Percentiles rank a stretch among this genome's conserved stretches.
phyloP scores from a whole-genome alignment of 2,888 invertebrate genomes.

The Tinea trinotella region DNA sequence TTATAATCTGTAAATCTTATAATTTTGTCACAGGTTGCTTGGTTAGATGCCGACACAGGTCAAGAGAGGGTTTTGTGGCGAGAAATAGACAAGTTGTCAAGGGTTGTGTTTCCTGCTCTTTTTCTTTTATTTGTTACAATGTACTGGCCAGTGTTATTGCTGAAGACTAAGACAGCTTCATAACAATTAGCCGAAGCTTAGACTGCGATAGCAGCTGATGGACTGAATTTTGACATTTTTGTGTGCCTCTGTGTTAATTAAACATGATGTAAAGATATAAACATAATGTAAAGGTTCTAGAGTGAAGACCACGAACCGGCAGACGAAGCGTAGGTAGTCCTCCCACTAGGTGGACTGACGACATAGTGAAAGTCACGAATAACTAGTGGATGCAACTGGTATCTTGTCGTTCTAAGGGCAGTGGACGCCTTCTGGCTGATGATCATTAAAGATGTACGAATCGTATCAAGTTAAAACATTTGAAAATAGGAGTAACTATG shows the following conservation, averaged over 20 bases:
- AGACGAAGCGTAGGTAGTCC: too few species aligned
- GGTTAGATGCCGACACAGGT: constrained; percentile 77
- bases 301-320: too few species aligned
- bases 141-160: constrained; percentile 84
- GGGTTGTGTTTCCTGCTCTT: constrained; percentile 83
- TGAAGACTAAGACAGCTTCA: constrained; percentile 73
- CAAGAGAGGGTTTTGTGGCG: constrained; percentile 83
- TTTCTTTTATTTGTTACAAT: constrained; percentile 82
- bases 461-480: too few species aligned
- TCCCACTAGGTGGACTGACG: too few species aligned
- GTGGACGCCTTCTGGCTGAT: too few species aligned
- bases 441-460: too few species aligned
- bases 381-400: too few species aligned
- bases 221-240: background rate
- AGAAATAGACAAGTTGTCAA: constrained; percentile 83
- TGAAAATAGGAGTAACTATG: too few species aligned
- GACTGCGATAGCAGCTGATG: background rate
- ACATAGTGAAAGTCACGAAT: too few species aligned
- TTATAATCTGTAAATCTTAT: background rate
- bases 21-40: constrained; percentile 63
- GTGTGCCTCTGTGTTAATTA: background rate
- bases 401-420: too few species aligned
- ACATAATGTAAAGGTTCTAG: too few species aligned
- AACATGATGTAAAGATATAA: too few species aligned
- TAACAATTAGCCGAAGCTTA: constrained; percentile 36